Evolutionary conservation across 2,888 invertebrate species (phyloP).

Genomic region (Pristionchus mayeri): DNA sequence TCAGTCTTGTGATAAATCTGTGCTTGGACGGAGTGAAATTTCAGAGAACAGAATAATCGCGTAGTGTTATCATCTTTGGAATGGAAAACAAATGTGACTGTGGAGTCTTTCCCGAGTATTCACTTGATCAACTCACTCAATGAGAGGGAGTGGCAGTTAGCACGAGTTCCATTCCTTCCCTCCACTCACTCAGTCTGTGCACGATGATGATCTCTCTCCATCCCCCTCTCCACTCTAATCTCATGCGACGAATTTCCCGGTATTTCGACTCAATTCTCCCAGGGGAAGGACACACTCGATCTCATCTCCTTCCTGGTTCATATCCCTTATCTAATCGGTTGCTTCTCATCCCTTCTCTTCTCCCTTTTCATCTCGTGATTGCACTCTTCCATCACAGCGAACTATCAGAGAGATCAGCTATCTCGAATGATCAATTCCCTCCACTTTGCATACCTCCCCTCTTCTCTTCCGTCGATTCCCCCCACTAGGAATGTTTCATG

Average conservation of each 20-base stretch:
- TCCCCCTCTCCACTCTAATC: background rate
- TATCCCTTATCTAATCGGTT: conserved; percentile 5
- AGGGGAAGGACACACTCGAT: background rate
- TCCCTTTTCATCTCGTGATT: conserved; percentile 51
- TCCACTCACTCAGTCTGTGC: background rate
- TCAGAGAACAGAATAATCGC: background rate
- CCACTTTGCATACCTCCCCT: conserved; percentile 31
- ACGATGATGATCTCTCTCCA: background rate
- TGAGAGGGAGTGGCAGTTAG: background rate
- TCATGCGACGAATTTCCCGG: background rate
- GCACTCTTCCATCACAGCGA: conserved; percentile 17
- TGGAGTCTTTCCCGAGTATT: too few relatives aligned
- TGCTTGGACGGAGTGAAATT: background rate
- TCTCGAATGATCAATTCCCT: conserved; percentile 9
- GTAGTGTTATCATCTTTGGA: background rate
- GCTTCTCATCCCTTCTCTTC: conserved; percentile 48
- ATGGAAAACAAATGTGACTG: background rate
- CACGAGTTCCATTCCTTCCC: background rate
- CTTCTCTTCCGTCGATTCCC: conserved; percentile 15
- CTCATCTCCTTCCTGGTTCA: conserved; percentile 27
- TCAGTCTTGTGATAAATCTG: background rate
- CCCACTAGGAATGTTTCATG: background rate
- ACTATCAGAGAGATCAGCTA: conserved; percentile 11
- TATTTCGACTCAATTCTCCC: background rate
- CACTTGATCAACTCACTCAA: background rate